These are phyloP conservation scores for Diplodus puntazzo DNA, from an alignment of 2,797 vertebrate genomes.

Conservation along the genomic window DNA sequence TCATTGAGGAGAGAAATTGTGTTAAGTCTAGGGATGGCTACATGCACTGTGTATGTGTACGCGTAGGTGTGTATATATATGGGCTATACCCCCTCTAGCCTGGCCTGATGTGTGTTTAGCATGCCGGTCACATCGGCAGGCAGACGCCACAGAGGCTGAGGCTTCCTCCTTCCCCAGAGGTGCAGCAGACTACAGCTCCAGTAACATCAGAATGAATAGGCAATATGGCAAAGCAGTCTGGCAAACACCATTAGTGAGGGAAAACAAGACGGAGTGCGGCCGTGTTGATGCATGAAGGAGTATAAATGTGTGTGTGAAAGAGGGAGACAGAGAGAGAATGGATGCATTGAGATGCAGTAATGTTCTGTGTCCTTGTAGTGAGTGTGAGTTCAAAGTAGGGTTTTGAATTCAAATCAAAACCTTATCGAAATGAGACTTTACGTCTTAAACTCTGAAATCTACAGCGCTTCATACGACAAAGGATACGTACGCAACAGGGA, in stretches of 20 bases:
- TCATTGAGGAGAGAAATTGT: constrained; percentile 25
- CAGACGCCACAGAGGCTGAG: constrained; percentile 53
- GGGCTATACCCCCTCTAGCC: constrained; percentile 17
- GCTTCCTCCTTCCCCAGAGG: constrained; percentile 41
- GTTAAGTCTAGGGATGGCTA: constrained; percentile 26
- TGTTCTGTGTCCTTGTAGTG: too few relatives aligned
- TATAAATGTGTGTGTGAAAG: neutral
- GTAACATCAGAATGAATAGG: constrained; percentile 15
- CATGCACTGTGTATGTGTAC: constrained; percentile 8
- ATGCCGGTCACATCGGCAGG: constrained; percentile 68
- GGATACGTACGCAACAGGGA: too few relatives aligned
- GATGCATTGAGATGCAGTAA: neutral
- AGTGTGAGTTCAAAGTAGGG: too few relatives aligned
- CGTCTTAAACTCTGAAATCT: too few relatives aligned
- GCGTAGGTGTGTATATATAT: constrained; percentile 22
- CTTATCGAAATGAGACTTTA: too few relatives aligned
- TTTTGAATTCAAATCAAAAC: too few relatives aligned
- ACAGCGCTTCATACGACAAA: too few relatives aligned
- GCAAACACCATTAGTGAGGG: neutral
- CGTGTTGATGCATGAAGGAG: neutral
- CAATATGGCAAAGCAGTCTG: constrained; percentile 10
- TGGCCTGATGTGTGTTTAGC: constrained; percentile 46
- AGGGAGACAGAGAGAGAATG: neutral
- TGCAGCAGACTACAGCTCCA: constrained; percentile 47
- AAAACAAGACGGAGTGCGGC: neutral